Evolutionary conservation across 2,113 vertebrate species (phyloP).

Genomic region (Hyperoodon ampullatus): DNA sequence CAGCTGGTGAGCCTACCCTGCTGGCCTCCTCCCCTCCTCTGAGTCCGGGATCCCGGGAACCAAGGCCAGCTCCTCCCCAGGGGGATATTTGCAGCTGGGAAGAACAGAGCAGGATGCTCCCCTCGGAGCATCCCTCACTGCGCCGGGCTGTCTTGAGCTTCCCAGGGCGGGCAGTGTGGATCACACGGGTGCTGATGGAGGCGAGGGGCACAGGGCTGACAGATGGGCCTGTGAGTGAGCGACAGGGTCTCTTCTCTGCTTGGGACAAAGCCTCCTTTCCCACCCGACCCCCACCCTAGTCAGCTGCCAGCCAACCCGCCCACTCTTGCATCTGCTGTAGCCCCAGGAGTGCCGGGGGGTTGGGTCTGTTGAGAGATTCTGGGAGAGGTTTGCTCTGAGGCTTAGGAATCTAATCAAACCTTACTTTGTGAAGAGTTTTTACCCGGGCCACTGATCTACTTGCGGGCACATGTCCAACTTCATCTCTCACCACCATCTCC

Average conservation of each 20-base stretch:
- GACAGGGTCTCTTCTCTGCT: background rate
- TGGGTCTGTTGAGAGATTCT: background rate
- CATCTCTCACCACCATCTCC: background rate
- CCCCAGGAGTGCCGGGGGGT: rapidly evolving
- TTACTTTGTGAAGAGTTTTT: background rate
- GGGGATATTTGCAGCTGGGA: background rate
- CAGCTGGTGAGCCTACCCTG: background rate
- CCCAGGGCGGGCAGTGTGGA: background rate
- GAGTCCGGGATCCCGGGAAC: background rate
- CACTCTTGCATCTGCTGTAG: background rate
- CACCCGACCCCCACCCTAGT: background rate
- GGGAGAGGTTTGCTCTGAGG: background rate
- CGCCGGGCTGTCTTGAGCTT: background rate
- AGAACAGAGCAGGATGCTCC: background rate
- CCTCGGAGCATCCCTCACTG: rapidly evolving
- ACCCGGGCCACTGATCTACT: background rate
- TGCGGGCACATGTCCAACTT: background rate
- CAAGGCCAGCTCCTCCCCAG: background rate
- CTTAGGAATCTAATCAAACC: background rate
- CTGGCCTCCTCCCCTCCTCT: background rate
- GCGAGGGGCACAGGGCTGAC: background rate
- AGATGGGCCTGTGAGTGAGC: background rate
- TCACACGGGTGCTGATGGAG: background rate
- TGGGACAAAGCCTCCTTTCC: background rate
- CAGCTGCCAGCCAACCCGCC: background rate